Evolutionary conservation across 2,113 vertebrate genomes (phyloP).

Genomic region (Corydoras sp.): DNA sequence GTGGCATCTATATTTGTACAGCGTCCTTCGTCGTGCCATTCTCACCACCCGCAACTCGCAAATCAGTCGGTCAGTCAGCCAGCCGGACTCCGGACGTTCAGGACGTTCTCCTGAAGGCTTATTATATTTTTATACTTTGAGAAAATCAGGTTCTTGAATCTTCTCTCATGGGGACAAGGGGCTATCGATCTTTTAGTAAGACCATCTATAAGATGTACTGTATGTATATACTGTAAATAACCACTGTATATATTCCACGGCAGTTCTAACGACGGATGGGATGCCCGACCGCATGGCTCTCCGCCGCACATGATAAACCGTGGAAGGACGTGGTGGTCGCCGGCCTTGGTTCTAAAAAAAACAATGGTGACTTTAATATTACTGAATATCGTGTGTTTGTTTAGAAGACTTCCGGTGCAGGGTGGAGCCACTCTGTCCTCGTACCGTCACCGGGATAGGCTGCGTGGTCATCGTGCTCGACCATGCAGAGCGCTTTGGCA

Average conservation of each 20-base stretch:
- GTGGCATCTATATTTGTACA: conserved; percentile 38
- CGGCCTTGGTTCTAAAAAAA: neutral
- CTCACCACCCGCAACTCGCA: conserved; percentile 49
- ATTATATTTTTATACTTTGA: conserved; percentile 73
- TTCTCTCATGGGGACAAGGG: conserved; percentile 72
- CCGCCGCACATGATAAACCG: neutral
- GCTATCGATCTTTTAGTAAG: conserved; percentile 68
- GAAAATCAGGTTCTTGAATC: conserved; percentile 66
- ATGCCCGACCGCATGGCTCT: neutral
- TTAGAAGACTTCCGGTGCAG: conserved; percentile 10
- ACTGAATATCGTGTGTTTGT: conserved; percentile 23
- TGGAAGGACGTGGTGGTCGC: neutral
- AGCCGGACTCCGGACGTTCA: neutral
- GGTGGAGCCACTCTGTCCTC: neutral
- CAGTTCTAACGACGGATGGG: neutral
- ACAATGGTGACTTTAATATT: conserved; percentile 14
- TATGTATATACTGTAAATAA: conserved; percentile 38
- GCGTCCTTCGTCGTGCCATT: conserved; percentile 48
- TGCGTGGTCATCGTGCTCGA: too few species aligned
- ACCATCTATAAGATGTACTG: conserved; percentile 53
- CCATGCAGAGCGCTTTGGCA: too few species aligned
- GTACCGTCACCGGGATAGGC: neutral
- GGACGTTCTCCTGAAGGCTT: conserved; percentile 55
- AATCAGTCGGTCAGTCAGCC: neutral
- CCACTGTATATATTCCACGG: conserved; percentile 44